Base-by-base conservation (phyloP, 2,888 invertebrate genomes). In the Napeogenes sylphis region DNA sequence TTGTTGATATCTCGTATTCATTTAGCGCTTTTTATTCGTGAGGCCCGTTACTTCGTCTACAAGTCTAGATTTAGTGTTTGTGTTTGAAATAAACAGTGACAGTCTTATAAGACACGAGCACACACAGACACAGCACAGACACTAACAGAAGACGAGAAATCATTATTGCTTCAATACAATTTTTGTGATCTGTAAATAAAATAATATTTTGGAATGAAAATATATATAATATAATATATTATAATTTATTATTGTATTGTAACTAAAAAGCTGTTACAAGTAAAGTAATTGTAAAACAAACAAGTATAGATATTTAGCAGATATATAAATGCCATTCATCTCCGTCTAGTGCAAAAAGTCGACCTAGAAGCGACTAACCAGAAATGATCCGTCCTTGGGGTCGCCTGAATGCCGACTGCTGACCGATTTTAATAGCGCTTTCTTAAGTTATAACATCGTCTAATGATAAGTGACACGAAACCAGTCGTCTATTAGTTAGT, bases 331-430 rank as follows among this genome's bases (percentile, higher is more conserved):
- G 73, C 72, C 71, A 67, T 70, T 69, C 68, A 83, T 75, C 80
- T 86, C 83, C 83, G 87, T 77, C 71, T 80, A 65, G 65, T 70
- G 83, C 74, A 87, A 87, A 85, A 86, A 86, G 75, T 68, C 75
- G 82, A 78, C 83, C 85, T 80, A 83, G 83, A 80, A 78, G 76
- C 79, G 78, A 80, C 80, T 88, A 85, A 85, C 83, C 81, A 87
- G 88, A 89, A 88, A 76, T 76, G 79, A 70, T 69, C 85, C 87
- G 89, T 87, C 90, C 90, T 90, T 90, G 89, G 75, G 90, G 89
- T 85, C 88, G 85, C 68, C 70, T 73, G 71, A 71, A 72, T 80
- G 71, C 75, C 75, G 67, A 62, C 60, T 51, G 59, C 42, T 66
- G 61, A 64, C 61, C 61, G 63, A 67, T 63, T 66, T 56, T 46